Base-by-base conservation (phyloP, 1,140 invertebrate species). In the Ceratina calcarata region DNA sequence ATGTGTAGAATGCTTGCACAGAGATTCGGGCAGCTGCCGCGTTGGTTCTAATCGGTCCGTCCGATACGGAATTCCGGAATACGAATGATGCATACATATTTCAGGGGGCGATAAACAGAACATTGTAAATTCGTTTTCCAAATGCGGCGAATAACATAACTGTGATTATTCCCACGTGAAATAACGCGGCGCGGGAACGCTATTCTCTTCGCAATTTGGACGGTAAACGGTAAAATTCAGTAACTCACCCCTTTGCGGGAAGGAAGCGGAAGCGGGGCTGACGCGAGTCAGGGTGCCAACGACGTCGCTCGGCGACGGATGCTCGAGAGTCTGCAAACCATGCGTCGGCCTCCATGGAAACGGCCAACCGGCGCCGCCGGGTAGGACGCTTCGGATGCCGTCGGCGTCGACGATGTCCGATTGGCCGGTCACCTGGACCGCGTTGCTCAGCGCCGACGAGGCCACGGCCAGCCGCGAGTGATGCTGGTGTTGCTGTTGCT, bases 321-420 rank as follows among this genome's bases (percentile, higher is more conserved):
- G 92, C 68, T 93, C 92, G 69, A 93, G 89, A 37, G 89, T 89
- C 64, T 92, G 92, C 51, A 93, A 78, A 16, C 89, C 86, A 67
- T 91, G 92, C 51, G 91, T 82, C 66, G 91, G 88, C 87, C 91
- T 92, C 92, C 92, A 93, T 81, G 91, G 91, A 87, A 93, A 93
- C 73, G 92, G 91, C 92, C 92, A 93, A 79, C 87, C 88, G 51
- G 87, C 84, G 68, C 88, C 88, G 67, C 89, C 90, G 55, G 91
- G 89, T 49, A 93, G 74, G 60, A 92, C 90, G 20, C 90, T 87
- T 20, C 91, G 89, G 68, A 93, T 92, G n/a, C 90, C 90, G 68
- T 91, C 83, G 82, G 86, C 83, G 51, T 88, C 86, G 49, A 87
- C 85, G 78, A 89, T 87, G 78, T 92, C 91, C 67, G 91, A 89